A percentile compares a stretch with the other conserved stretches of the same genome.
Conservation (phyloP, 2,113 vertebrate genomes). For the Aegithalos caudatus region DNA sequence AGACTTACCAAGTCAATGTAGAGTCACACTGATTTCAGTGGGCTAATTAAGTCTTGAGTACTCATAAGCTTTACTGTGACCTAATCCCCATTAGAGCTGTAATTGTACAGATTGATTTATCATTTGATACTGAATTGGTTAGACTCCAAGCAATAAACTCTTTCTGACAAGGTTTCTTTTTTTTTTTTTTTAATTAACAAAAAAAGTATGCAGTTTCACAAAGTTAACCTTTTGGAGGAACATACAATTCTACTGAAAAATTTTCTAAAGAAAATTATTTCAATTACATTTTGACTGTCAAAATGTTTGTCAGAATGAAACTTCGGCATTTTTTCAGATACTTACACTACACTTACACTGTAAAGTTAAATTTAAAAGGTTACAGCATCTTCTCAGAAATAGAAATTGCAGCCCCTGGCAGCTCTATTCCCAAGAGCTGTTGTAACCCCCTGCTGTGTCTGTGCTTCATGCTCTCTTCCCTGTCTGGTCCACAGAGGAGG, state of each 20-base stretch:
- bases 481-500: background rate
- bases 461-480: background rate
- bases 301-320: background rate
- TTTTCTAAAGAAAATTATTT: background rate
- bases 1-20: background rate
- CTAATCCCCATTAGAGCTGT: conserved; percentile 40
- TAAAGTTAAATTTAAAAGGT: background rate
- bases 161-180: background rate
- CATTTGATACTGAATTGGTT: conserved; percentile 15
- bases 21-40: conserved; percentile 4
- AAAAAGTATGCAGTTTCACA: background rate
- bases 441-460: background rate
- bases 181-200: background rate
- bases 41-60: conserved; percentile 53
- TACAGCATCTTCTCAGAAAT: background rate
- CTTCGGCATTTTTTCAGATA: background rate
- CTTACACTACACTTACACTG: background rate
- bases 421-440: background rate
- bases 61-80: conserved; percentile 30
- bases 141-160: conserved; percentile 1
- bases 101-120: conserved; percentile 52
- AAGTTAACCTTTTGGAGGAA: background rate
- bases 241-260: background rate
- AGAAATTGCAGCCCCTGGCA: background rate
- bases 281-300: background rate